phyloP scores from a whole-genome alignment of 2,888 invertebrate genomes.

The Hecatera dysodea region DNA sequence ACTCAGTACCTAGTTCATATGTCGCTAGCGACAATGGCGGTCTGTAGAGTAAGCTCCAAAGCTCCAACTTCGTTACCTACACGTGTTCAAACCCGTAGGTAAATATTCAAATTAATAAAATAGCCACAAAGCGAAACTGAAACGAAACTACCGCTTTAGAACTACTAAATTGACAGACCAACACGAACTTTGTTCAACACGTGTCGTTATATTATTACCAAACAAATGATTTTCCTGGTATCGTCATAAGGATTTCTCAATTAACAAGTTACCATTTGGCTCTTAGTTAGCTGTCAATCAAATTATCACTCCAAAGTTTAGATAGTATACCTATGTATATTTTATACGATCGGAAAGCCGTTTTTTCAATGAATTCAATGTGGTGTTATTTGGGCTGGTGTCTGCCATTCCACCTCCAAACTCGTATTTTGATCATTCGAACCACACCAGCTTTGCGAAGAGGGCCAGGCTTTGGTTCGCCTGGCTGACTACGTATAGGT shows the following conservation, averaged over 20 bases:
- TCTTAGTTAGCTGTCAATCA: constrained; percentile 21
- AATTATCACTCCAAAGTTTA: constrained; percentile 9
- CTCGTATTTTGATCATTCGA: no score
- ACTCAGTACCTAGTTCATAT: no score
- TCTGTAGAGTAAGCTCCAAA: neutral
- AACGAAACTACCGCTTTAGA: constrained; percentile 19
- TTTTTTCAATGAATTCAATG: neutral
- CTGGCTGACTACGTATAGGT: no score
- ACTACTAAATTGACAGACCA: constrained; percentile 6
- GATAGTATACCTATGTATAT: no score
- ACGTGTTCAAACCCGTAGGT: neutral
- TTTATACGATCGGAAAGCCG: neutral
- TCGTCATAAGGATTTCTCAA: constrained; percentile 14
- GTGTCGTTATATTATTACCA: constrained; percentile 6
- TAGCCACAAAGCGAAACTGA: neutral
- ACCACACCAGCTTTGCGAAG: no score
- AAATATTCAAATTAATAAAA: neutral
- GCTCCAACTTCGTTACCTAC: neutral
- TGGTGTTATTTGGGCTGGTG: no score
- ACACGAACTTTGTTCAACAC: neutral
- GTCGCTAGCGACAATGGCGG: neutral
- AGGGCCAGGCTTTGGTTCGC: no score
- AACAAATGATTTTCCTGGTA: constrained; percentile 11
- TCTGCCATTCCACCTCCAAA: no score
- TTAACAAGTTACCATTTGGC: constrained; percentile 20